These are phyloP conservation scores for Melanargia galathea DNA, from an alignment of 2,888 invertebrate genomes.

Conservation along the genomic window DNA sequence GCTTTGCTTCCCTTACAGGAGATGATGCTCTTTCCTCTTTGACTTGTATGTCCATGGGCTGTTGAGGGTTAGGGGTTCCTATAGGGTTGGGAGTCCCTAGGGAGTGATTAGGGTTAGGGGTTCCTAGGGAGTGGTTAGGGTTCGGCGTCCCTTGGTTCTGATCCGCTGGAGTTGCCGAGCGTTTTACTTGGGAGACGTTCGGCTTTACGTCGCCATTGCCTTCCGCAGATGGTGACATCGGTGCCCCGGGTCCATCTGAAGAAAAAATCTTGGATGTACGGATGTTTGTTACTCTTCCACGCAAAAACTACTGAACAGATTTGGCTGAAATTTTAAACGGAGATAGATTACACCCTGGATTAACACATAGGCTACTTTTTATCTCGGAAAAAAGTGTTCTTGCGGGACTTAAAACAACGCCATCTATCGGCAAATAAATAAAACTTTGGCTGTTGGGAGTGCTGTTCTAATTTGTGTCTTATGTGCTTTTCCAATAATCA, in stretches of 20 bases:
- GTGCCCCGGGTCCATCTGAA: slow-evolving; percentile 58
- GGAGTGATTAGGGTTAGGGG: slow-evolving; percentile 70
- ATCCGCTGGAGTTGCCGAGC: slow-evolving; percentile 69
- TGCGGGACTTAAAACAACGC: too few species aligned
- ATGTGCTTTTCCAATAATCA: too few species aligned
- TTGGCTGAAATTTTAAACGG: too few species aligned
- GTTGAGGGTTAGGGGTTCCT: slow-evolving; percentile 64
- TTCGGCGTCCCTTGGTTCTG: slow-evolving; percentile 73
- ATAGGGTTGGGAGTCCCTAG: slow-evolving; percentile 70
- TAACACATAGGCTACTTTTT: too few species aligned
- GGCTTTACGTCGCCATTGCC: slow-evolving; percentile 67
- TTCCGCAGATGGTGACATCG: slow-evolving; percentile 71
- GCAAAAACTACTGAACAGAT: too few species aligned
- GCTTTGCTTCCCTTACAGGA: slow-evolving; percentile 62
- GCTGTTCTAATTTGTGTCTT: too few species aligned
- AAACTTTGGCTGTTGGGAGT: too few species aligned
- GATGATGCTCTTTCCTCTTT: slow-evolving; percentile 69
- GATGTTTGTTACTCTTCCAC: too few species aligned
- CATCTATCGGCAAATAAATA: too few species aligned
- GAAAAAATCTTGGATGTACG: slow-evolving; percentile 20
- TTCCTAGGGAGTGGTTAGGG: slow-evolving; percentile 69
- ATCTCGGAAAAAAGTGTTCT: too few species aligned
- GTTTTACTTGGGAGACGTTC: slow-evolving; percentile 75
- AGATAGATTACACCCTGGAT: too few species aligned
- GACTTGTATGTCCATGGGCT: slow-evolving; percentile 67